Evolutionary conservation across 1,140 invertebrate species (phyloP).

Genomic region (Pseudoatta argentina): DNA sequence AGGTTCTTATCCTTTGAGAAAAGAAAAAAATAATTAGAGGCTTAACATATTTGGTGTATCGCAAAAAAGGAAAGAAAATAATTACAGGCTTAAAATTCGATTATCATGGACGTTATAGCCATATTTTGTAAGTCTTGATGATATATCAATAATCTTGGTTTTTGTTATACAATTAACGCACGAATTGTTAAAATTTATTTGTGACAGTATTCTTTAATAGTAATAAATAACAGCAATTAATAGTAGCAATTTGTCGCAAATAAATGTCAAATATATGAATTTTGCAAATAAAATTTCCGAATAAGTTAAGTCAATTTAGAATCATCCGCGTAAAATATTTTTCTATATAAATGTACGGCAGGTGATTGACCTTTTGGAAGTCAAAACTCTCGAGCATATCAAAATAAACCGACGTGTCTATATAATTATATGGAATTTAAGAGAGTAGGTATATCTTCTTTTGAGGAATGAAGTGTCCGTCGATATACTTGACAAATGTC

Average conservation of each 20-base stretch:
- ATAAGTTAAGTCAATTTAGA: background rate
- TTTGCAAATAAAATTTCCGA: background rate
- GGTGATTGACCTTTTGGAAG: background rate
- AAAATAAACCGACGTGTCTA: slow-evolving; percentile 38
- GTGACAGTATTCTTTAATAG: background rate
- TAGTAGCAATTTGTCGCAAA: background rate
- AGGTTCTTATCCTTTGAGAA: background rate
- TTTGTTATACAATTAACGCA: background rate
- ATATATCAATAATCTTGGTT: background rate
- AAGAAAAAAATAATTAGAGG: slow-evolving; percentile 48
- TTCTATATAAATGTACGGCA: background rate
- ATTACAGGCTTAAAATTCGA: slow-evolving; percentile 39
- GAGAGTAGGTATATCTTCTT: background rate
- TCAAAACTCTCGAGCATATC: slow-evolving; percentile 18
- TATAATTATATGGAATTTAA: background rate
- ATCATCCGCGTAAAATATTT: background rate
- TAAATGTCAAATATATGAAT: background rate
- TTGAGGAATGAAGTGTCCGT: slow-evolving; percentile 72
- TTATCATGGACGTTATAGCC: background rate
- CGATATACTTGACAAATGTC: slow-evolving; percentile 76
- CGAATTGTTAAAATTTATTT: background rate
- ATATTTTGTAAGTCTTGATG: background rate
- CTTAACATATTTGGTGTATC: slow-evolving; percentile 12
- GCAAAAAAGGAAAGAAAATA: slow-evolving; percentile 19
- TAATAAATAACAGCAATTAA: background rate